phyloP scores from a whole-genome alignment of 2,113 vertebrate genomes.

The Mirza zaza region DNA sequence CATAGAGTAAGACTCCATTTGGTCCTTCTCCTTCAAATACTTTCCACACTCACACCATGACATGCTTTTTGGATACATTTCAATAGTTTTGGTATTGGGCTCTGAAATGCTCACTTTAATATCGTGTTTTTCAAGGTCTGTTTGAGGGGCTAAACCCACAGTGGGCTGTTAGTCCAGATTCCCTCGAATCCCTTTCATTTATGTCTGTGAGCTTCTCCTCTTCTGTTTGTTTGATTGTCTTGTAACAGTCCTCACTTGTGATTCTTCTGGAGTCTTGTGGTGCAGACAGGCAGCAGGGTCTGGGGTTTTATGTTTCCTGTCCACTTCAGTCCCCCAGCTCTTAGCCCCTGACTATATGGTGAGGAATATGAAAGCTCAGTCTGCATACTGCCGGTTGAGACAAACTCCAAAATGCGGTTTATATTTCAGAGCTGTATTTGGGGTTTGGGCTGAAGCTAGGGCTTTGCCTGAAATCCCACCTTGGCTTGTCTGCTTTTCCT shows the following conservation, averaged over 20 bases:
- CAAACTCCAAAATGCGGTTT: not conserved
- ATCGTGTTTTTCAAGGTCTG: constrained; percentile 4
- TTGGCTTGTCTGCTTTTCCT: not conserved
- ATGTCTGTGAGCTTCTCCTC: not conserved
- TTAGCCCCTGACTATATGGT: not conserved
- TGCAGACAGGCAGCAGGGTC: not conserved
- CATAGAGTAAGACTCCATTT: not conserved
- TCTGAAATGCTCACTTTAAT: not conserved
- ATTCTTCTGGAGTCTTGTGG: not conserved
- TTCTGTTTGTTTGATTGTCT: constrained; percentile 9
- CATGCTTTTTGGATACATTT: not conserved
- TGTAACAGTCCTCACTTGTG: not conserved
- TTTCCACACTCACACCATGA: not conserved
- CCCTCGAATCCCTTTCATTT: not conserved
- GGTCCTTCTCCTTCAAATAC: not conserved
- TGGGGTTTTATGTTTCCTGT: not conserved
- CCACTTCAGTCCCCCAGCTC: not conserved
- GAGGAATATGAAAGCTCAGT: not conserved
- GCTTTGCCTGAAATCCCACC: not conserved
- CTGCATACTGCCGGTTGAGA: not conserved
- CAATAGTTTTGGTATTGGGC: not conserved
- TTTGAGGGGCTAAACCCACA: not conserved
- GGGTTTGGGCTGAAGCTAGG: not conserved
- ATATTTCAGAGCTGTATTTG: not conserved
- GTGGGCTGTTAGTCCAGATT: not conserved